Conservation (phyloP, 2,888 invertebrate genomes). For the Cybosia mesomella region DNA sequence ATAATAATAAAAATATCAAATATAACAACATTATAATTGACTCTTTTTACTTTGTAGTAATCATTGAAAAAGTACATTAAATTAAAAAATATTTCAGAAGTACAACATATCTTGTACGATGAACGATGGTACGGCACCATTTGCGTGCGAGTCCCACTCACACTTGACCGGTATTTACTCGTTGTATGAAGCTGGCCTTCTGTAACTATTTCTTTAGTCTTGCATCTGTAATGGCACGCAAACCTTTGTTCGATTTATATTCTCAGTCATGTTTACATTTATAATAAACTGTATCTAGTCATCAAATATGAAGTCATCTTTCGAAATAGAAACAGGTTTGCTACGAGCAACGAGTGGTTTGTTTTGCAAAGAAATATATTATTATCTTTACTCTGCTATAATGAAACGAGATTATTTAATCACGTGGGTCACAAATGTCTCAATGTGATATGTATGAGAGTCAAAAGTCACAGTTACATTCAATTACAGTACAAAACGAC, state of each 20-base stretch:
- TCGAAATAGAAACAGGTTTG: slow-evolving; percentile 18
- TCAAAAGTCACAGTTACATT: too few species aligned
- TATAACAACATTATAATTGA: too few species aligned
- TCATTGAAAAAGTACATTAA: too few species aligned
- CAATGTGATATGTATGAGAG: not conserved
- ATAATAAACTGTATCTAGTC: slow-evolving; percentile 22
- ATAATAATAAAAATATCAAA: too few species aligned
- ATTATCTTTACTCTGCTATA: not conserved
- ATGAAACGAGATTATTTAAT: not conserved
- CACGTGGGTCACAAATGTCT: not conserved
- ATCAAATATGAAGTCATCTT: slow-evolving; percentile 23
- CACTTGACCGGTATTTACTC: not conserved
- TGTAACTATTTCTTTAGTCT: not conserved
- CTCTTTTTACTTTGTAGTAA: too few species aligned
- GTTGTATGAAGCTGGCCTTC: not conserved
- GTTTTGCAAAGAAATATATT: not conserved
- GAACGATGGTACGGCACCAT: too few species aligned
- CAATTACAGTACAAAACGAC: too few species aligned
- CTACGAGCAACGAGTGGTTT: not conserved
- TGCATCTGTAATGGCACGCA: slow-evolving; percentile 36
- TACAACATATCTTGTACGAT: too few species aligned
- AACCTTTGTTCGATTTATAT: slow-evolving; percentile 36
- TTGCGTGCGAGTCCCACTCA: too few species aligned
- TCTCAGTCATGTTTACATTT: slow-evolving; percentile 34
- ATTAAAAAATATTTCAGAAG: too few species aligned